Conservation (phyloP, 2,888 invertebrate genomes). For the Chrysopilus asiliformis region DNA sequence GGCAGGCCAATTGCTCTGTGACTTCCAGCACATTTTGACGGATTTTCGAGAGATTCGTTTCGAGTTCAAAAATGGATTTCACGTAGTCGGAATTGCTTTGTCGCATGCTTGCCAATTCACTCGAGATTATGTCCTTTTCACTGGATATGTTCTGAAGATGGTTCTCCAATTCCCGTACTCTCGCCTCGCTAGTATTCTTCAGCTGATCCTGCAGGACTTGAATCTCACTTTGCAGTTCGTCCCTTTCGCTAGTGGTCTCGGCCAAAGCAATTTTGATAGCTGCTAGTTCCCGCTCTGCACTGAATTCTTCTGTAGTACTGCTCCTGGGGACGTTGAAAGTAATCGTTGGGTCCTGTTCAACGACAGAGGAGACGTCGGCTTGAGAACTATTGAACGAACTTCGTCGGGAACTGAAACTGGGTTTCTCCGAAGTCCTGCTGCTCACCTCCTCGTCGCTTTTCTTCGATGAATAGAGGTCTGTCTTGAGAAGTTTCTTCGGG, state of each 20-base stretch:
- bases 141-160: constrained; percentile 18
- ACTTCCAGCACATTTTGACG: constrained; percentile 37
- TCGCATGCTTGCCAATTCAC: constrained; percentile 20
- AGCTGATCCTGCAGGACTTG: constrained; percentile 21
- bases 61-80: constrained; percentile 31
- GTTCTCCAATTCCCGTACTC: constrained; percentile 22
- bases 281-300: constrained; percentile 21
- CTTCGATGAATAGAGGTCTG: constrained; percentile 4
- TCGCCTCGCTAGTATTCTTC: constrained; percentile 21
- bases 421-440: constrained; percentile 18
- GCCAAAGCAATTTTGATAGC: constrained; percentile 27
- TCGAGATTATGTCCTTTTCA: constrained; percentile 23
- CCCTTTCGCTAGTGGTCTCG: constrained; percentile 26
- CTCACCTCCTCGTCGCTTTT: constrained; percentile 4
- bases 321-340: not conserved
- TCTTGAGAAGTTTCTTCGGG: constrained; percentile 17
- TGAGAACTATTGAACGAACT: constrained; percentile 18
- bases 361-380: constrained; percentile 9
- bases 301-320: constrained; percentile 1
- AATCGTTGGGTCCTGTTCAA: constrained; percentile 8
- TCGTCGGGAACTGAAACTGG: constrained; percentile 15
- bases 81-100: constrained; percentile 23
- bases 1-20: constrained; percentile 37
- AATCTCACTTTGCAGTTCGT: constrained; percentile 24
- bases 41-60: constrained; percentile 32